These are phyloP conservation scores for Neodiprion pinetum DNA, from an alignment of 1,140 invertebrate genomes.

Conservation along the genomic window DNA sequence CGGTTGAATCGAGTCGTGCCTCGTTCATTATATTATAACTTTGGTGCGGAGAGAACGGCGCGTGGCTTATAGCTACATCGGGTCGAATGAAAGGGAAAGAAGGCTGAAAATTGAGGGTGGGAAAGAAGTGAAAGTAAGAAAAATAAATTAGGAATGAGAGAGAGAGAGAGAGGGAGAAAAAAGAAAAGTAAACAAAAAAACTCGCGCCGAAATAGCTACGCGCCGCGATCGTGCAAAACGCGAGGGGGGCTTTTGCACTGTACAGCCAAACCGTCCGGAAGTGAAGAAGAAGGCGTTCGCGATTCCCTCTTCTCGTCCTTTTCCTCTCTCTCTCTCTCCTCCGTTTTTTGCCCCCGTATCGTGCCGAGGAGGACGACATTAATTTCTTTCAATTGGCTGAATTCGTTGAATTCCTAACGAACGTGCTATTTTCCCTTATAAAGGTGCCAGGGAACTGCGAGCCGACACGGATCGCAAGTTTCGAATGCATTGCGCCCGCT, in stretches of 20 bases:
- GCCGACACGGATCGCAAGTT: not conserved
- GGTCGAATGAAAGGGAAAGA: no score
- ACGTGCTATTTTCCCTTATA: not conserved
- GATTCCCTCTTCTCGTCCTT: no score
- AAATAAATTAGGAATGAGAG: no score
- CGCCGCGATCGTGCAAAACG: not conserved
- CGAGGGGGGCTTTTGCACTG: no score
- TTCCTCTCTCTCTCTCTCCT: no score
- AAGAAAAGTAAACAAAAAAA: not conserved
- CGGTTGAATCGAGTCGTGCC: not conserved
- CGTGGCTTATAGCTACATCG: no score
- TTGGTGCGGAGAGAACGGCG: not conserved
- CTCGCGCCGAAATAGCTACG: not conserved
- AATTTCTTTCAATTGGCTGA: constrained; percentile 3
- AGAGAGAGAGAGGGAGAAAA: not conserved
- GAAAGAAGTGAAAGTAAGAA: no score
- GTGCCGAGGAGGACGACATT: not conserved
- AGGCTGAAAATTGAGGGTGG: no score
- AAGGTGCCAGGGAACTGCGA: not conserved
- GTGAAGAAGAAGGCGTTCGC: no score
- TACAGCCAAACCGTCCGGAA: no score
- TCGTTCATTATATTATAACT: not conserved
- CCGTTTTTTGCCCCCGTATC: not conserved
- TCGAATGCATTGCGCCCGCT: no score
- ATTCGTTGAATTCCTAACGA: constrained; percentile 3